Conservation (phyloP, 2,888 invertebrate species). For the Sarcophaga carnaria region DNA sequence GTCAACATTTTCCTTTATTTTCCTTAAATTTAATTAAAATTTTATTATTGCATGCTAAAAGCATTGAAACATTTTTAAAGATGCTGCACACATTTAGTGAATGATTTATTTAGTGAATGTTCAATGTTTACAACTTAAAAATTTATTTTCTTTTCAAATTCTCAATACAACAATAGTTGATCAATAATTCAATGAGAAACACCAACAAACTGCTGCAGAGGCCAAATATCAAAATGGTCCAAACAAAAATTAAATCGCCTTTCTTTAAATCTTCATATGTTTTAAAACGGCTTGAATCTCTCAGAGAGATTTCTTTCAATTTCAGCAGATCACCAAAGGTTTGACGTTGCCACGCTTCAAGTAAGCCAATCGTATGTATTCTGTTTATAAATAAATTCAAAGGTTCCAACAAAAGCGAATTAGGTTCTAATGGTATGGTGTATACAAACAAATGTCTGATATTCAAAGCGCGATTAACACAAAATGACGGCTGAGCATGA, state of each 20-base stretch:
- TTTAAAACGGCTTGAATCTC: conserved; percentile 10
- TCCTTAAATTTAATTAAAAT: no score
- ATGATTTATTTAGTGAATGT: not conserved
- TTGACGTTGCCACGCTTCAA: conserved; percentile 29
- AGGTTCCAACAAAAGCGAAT: conserved; percentile 42
- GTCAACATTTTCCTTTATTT: no score
- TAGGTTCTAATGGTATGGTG: conserved; percentile 34
- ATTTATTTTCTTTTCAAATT: no score
- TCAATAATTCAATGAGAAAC: conserved; percentile 29
- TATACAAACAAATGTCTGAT: conserved; percentile 3
- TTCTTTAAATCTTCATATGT: not conserved
- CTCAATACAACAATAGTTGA: not conserved
- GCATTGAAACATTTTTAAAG: no score
- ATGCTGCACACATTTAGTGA: no score
- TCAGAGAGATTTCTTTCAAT: conserved; percentile 19
- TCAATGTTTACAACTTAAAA: not conserved
- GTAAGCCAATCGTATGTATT: conserved; percentile 41
- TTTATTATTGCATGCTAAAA: no score
- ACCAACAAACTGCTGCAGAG: conserved; percentile 4
- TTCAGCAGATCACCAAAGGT: conserved; percentile 42
- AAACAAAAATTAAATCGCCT: conserved; percentile 44
- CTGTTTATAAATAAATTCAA: conserved; percentile 41
- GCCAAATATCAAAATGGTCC: conserved; percentile 44
- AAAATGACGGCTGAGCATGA: conserved; percentile 40
- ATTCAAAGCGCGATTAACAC: conserved; percentile 1